Conservation (phyloP, 2,888 invertebrate genomes). For the Cryptocephalus moraei region DNA sequence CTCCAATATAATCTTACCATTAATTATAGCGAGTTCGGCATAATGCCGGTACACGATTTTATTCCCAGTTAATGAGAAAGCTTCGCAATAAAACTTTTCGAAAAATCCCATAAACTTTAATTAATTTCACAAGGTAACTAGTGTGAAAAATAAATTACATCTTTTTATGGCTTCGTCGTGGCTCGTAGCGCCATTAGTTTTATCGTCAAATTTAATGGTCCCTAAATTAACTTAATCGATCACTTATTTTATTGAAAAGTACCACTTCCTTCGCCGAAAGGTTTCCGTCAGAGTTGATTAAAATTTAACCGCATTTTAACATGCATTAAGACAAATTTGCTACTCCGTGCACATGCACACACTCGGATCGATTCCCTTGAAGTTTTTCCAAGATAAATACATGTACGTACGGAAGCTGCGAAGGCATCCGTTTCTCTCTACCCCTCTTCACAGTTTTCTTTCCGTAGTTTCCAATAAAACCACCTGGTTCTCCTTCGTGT, state of each 20-base stretch:
- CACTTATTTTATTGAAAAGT: constrained; percentile 5
- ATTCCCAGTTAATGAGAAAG: constrained; percentile 8
- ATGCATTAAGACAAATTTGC: too few species aligned
- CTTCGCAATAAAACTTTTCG: constrained; percentile 9
- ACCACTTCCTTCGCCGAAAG: background rate
- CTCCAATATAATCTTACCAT: constrained; percentile 6
- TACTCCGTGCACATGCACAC: too few species aligned
- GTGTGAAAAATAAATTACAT: constrained; percentile 14
- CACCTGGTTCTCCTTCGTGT: too few species aligned
- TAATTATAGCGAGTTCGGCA: constrained; percentile 8
- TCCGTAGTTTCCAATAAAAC: too few species aligned
- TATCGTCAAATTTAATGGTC: constrained; percentile 7
- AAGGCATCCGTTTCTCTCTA: too few species aligned
- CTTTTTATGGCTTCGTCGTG: constrained; percentile 5
- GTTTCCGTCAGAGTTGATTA: too few species aligned
- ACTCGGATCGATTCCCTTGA: too few species aligned
- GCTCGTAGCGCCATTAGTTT: constrained; percentile 8
- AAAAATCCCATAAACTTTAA: constrained; percentile 11
- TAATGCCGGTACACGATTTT: constrained; percentile 6
- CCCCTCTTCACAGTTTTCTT: too few species aligned
- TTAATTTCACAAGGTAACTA: constrained; percentile 12
- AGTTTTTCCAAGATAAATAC: too few species aligned
- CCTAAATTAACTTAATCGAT: constrained; percentile 10
- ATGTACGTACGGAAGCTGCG: too few species aligned
- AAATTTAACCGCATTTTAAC: too few species aligned